phyloP scores from a whole-genome alignment of 2,797 vertebrate genomes.

The Darevskia nairensis region DNA sequence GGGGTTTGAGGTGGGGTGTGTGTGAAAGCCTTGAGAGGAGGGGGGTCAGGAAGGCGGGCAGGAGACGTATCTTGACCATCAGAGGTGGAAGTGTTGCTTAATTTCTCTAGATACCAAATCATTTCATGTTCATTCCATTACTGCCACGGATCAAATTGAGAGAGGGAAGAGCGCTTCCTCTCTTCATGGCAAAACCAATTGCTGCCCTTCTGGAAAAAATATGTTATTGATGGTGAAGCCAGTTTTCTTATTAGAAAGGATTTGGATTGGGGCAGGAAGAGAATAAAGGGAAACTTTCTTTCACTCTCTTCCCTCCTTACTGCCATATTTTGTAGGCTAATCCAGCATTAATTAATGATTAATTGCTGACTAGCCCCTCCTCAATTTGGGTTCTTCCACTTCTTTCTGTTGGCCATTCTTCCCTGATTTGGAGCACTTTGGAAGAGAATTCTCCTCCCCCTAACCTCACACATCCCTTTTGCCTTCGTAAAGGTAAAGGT shows the following conservation, averaged over 20 bases:
- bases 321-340: neutral
- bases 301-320: neutral
- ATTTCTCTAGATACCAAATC: neutral
- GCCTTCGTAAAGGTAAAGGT: too few relatives aligned
- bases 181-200: too few relatives aligned
- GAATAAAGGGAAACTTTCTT: neutral
- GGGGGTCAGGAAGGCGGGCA: neutral
- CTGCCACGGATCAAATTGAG: neutral
- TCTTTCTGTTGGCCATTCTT: neutral
- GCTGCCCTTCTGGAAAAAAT: neutral
- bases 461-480: too few relatives aligned
- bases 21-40: neutral
- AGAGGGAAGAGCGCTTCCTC: neutral
- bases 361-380: neutral
- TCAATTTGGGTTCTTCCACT: neutral
- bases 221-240: neutral
- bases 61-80: neutral
- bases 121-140: neutral
- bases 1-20: neutral
- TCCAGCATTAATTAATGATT: neutral
- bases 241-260: neutral
- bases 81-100: neutral
- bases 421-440: neutral
- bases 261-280: neutral
- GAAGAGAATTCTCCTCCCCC: neutral